Evolutionary conservation across 2,113 vertebrate species (phyloP).

Genomic region (Ifrita kowaldi): DNA sequence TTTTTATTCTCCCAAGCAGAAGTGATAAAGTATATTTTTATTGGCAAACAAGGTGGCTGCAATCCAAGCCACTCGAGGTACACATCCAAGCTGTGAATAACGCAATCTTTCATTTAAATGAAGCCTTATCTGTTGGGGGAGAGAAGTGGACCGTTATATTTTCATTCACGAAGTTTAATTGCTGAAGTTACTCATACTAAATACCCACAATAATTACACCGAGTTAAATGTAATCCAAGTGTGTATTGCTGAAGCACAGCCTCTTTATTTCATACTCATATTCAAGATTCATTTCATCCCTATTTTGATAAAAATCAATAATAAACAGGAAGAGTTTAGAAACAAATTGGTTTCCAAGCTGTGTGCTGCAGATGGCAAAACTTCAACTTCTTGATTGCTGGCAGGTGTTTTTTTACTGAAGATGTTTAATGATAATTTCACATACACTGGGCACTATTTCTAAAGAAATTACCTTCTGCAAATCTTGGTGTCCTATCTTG

Average conservation of each 20-base stretch:
- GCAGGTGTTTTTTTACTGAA: background rate
- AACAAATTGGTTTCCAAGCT: background rate
- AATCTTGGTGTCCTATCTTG: background rate
- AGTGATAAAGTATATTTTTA: background rate
- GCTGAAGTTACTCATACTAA: constrained; percentile 32
- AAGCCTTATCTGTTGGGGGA: constrained; percentile 29
- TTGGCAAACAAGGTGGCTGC: constrained; percentile 23
- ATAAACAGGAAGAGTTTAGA: background rate
- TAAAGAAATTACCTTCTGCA: background rate
- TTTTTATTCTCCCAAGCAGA: background rate
- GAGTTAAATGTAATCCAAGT: background rate
- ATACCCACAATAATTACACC: constrained; percentile 50
- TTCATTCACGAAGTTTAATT: constrained; percentile 38
- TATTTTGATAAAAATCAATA: background rate
- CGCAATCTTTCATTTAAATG: constrained; percentile 11
- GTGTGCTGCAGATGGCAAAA: background rate
- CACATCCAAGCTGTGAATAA: background rate
- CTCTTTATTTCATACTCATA: background rate
- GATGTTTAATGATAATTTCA: background rate
- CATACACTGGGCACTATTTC: background rate
- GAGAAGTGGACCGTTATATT: constrained; percentile 12
- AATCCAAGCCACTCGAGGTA: constrained; percentile 14
- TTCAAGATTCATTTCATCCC: background rate
- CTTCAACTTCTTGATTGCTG: background rate
- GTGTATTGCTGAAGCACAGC: background rate